Evolutionary conservation across 1,140 invertebrate genomes (phyloP).

Genomic region (Drosophila orosa): DNA sequence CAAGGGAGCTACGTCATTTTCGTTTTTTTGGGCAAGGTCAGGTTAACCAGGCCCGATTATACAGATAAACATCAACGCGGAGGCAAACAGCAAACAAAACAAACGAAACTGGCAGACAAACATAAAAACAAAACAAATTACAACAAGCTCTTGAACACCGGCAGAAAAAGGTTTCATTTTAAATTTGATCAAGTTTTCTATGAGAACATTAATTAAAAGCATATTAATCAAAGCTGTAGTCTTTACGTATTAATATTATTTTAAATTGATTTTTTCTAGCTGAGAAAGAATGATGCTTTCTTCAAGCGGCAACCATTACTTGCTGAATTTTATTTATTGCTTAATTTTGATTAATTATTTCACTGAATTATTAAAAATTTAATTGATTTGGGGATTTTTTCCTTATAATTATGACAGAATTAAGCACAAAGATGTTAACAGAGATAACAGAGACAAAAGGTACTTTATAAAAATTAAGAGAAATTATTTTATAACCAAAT

Average conservation of each 20-base stretch:
- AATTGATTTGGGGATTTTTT: neutral
- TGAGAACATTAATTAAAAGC: neutral
- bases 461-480: neutral
- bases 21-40: slow-evolving; percentile 55
- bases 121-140: slow-evolving; percentile 46
- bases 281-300: neutral
- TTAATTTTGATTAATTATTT: neutral
- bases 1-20: slow-evolving; percentile 22
- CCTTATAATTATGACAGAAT: neutral
- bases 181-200: neutral
- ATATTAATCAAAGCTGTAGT: neutral
- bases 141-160: slow-evolving; percentile 37
- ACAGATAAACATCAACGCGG: slow-evolving; percentile 42
- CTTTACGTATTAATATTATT: neutral
- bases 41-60: slow-evolving; percentile 45
- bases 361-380: neutral
- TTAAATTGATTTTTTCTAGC: neutral
- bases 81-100: slow-evolving; percentile 22
- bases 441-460: neutral
- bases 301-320: neutral
- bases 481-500: neutral
- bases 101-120: slow-evolving; percentile 33
- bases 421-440: neutral
- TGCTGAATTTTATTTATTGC: too few relatives aligned
- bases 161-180: neutral